These are phyloP conservation scores for Leptopilina syphax DNA, from an alignment of 2,888 invertebrate genomes.

Conservation along the genomic window DNA sequence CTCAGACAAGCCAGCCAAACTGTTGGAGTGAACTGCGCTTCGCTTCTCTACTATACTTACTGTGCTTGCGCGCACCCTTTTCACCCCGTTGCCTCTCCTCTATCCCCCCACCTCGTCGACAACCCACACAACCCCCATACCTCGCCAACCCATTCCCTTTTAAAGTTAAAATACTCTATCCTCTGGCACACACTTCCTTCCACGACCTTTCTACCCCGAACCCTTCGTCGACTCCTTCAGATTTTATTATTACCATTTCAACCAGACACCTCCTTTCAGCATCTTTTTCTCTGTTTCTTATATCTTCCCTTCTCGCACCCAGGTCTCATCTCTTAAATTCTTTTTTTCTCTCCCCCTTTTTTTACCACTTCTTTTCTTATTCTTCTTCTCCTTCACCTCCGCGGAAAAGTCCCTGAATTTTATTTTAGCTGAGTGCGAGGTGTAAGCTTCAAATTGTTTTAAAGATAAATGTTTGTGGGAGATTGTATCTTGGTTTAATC, in stretches of 20 bases:
- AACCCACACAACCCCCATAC: slow-evolving; percentile 55
- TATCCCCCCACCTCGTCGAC: slow-evolving; percentile 39
- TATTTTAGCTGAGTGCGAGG: slow-evolving; percentile 54
- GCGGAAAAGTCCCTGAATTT: slow-evolving; percentile 50
- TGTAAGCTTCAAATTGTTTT: slow-evolving; percentile 63
- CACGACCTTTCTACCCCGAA: slow-evolving; percentile 51
- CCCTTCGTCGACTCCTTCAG: slow-evolving; percentile 63
- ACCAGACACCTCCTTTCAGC: slow-evolving; percentile 63
- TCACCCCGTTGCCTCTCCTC: slow-evolving; percentile 48
- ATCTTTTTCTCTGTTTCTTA: slow-evolving; percentile 44
- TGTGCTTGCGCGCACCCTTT: slow-evolving; percentile 47
- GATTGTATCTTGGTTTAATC: slow-evolving; percentile 44
- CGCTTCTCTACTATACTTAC: slow-evolving; percentile 52
- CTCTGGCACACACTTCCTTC: slow-evolving; percentile 61
- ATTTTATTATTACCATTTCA: slow-evolving; percentile 73
- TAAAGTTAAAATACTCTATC: slow-evolving; percentile 74
- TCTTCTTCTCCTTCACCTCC: slow-evolving; percentile 24
- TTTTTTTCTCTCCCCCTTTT: background rate
- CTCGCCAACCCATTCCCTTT: slow-evolving; percentile 47
- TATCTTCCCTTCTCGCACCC: slow-evolving; percentile 29
- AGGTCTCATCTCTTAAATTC: background rate
- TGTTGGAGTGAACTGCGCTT: slow-evolving; percentile 73
- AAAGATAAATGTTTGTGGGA: slow-evolving; percentile 57
- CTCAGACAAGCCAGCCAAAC: slow-evolving; percentile 74
- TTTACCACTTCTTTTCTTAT: slow-evolving; percentile 7